Conservation (phyloP, 2,113 vertebrate species). For the Sakesphorus luctuosus region DNA sequence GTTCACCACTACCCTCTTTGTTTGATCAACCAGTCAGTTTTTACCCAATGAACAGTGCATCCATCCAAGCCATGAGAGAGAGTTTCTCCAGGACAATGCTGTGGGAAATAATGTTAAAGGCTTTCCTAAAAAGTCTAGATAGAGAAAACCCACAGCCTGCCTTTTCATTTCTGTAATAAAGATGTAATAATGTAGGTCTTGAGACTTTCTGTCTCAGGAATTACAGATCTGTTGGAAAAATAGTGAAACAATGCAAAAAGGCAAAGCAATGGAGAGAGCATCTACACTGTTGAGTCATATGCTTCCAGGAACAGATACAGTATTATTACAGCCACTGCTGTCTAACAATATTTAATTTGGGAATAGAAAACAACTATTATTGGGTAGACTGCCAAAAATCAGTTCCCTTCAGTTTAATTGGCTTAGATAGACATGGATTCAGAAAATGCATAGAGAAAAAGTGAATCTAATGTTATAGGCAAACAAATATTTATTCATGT, state of each 20-base stretch:
- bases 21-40: neutral
- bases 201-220: neutral
- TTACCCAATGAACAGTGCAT: neutral
- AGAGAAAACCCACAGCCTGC: neutral
- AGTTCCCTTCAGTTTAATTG: neutral
- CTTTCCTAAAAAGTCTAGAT: neutral
- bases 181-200: neutral
- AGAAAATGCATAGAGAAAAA: neutral
- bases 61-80: neutral
- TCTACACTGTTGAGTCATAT: neutral
- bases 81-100: neutral
- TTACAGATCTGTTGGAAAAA: neutral
- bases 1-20: neutral
- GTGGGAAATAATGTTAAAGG: neutral
- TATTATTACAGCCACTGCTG: neutral
- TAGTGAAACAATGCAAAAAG: neutral
- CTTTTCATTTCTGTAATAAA: neutral
- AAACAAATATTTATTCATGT: neutral
- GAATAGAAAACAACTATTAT: neutral
- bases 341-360: neutral
- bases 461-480: neutral
- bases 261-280: neutral
- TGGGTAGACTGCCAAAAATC: neutral
- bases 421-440: neutral
- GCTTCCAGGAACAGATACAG: neutral